Evolutionary conservation across 2,888 invertebrate genomes (phyloP).

Genomic region (Caradrina clavipalpis): DNA sequence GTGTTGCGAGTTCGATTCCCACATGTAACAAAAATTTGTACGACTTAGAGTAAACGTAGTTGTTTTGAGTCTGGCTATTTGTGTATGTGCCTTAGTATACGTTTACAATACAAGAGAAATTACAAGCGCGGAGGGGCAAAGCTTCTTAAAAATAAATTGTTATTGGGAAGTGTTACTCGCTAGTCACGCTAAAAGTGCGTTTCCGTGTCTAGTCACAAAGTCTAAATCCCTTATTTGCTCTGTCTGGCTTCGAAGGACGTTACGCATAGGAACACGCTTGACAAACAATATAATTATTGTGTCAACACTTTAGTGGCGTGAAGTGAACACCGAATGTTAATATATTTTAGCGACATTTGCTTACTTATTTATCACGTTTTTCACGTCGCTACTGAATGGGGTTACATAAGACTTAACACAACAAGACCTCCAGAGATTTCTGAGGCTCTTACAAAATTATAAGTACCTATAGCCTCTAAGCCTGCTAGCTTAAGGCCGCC

Average conservation of each 20-base stretch:
- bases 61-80: too few relatives aligned
- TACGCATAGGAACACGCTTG: conserved; percentile 29
- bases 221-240: conserved; percentile 19
- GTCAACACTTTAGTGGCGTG: conserved; percentile 31
- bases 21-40: too few relatives aligned
- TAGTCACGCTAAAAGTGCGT: background rate
- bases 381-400: background rate
- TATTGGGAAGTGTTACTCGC: too few relatives aligned
- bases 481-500: too few relatives aligned
- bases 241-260: conserved; percentile 33
- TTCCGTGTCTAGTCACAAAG: background rate
- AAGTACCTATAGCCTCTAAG: too few relatives aligned
- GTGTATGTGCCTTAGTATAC: too few relatives aligned
- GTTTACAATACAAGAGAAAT: too few relatives aligned
- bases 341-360: conserved; percentile 34
- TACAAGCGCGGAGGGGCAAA: too few relatives aligned
- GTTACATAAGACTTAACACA: background rate
- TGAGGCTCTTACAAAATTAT: too few relatives aligned
- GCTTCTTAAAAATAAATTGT: too few relatives aligned
- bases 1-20: too few relatives aligned
- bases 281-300: conserved; percentile 27
- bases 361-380: conserved; percentile 28
- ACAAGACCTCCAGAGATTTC: background rate
- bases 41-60: too few relatives aligned
- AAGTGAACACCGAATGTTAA: conserved; percentile 23